A percentile compares a stretch with the other conserved stretches of the same genome.
phyloP scores from a whole-genome alignment of 92 coral and sea anemone genomes.

The Actinostola sp. region DNA sequence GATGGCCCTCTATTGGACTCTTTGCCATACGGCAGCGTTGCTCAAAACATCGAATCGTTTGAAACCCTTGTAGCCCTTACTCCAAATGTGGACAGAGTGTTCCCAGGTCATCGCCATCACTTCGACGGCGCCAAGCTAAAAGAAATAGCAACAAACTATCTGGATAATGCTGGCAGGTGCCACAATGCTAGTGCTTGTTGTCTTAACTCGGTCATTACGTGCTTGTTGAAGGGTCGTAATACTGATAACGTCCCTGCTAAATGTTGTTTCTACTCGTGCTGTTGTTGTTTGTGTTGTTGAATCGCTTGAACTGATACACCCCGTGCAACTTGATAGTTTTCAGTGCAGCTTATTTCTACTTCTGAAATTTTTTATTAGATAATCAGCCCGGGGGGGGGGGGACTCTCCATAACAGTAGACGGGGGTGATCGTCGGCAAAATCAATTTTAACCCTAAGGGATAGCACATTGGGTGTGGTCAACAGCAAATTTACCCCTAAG shows the following conservation, averaged over 20 bases:
- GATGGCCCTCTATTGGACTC: slow-evolving; percentile 72
- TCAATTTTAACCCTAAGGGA: no score
- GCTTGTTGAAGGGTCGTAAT: slow-evolving; percentile 56
- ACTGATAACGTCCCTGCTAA: slow-evolving; percentile 58
- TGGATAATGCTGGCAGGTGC: slow-evolving; percentile 41
- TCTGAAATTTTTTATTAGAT: no score
- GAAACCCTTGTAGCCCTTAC: slow-evolving; percentile 61
- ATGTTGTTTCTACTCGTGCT: slow-evolving; percentile 64
- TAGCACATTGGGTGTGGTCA: no score
- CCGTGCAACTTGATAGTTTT: no score
- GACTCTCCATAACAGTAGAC: no score
- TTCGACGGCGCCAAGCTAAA: slow-evolving; percentile 61
- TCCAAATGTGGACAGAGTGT: slow-evolving; percentile 60
- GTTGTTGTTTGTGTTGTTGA: slow-evolving; percentile 55
- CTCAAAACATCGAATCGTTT: slow-evolving; percentile 59
- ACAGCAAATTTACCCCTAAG: no score
- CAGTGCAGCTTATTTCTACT: no score
- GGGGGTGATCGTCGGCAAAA: no score
- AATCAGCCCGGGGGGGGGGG: no score
- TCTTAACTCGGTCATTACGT: slow-evolving; percentile 24
- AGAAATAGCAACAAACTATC: slow-evolving; percentile 46
- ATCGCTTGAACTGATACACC: no score
- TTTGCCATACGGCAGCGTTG: slow-evolving; percentile 66
- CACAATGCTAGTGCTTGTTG: slow-evolving; percentile 45
- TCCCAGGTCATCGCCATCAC: slow-evolving; percentile 65